A percentile compares a stretch with the other conserved stretches of the same genome.
Evolutionary conservation across 2,888 invertebrate species (phyloP).

Genomic region (Noctua janthina): DNA sequence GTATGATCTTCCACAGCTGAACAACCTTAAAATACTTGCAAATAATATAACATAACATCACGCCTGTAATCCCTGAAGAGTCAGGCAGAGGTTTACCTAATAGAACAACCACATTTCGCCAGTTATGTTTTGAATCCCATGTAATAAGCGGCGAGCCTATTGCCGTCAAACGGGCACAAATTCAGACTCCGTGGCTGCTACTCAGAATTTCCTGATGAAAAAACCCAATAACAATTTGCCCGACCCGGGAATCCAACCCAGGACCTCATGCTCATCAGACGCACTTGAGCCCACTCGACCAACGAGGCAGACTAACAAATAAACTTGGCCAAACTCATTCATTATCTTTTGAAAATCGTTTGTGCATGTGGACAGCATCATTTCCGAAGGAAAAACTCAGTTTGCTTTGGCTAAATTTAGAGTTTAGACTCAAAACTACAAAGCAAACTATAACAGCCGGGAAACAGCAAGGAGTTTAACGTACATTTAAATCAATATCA

Average conservation of each 20-base stretch:
- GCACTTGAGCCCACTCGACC: neutral
- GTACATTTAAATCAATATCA: conserved; percentile 40
- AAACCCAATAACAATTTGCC: neutral
- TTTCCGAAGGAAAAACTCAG: neutral
- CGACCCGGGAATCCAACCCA: neutral
- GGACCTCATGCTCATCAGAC: neutral
- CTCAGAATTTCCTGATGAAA: neutral
- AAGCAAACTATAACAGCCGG: conserved; percentile 33
- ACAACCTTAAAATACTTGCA: too few relatives aligned
- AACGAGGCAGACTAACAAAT: neutral
- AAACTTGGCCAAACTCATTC: neutral
- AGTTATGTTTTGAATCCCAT: too few relatives aligned
- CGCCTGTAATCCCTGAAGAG: too few relatives aligned
- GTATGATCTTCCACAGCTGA: too few relatives aligned
- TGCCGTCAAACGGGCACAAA: neutral
- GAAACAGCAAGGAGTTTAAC: conserved; percentile 21
- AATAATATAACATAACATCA: too few relatives aligned
- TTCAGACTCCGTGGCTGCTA: neutral
- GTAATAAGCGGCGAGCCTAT: neutral
- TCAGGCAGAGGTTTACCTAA: too few relatives aligned
- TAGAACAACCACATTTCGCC: neutral
- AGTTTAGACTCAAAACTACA: neutral
- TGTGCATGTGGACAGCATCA: neutral
- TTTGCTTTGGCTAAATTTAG: neutral
- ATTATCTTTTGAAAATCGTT: neutral